These are phyloP conservation scores for Volucella bombylans DNA, from an alignment of 2,888 invertebrate species.

Conservation along the genomic window DNA sequence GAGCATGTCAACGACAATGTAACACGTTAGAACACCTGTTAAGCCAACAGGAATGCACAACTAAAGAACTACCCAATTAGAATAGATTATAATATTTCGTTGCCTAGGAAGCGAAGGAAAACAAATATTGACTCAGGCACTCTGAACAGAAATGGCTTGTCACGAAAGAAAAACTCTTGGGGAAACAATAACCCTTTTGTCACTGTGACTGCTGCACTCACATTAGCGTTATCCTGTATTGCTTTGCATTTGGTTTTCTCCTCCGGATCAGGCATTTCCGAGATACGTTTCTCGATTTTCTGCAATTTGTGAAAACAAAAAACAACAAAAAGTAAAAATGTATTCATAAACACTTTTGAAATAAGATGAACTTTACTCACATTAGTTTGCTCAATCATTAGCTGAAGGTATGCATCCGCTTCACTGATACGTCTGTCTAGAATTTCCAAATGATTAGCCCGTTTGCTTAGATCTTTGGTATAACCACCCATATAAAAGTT, in stretches of 20 bases:
- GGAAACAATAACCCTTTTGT: not conserved
- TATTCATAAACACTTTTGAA: slow-evolving; percentile 42
- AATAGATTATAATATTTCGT: slow-evolving; percentile 33
- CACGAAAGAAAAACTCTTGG: not conserved
- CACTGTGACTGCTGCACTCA: slow-evolving; percentile 82
- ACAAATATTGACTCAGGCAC: slow-evolving; percentile 70
- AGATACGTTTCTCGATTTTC: slow-evolving; percentile 87
- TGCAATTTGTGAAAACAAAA: slow-evolving; percentile 79
- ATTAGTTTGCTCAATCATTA: slow-evolving; percentile 96
- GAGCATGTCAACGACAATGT: not conserved
- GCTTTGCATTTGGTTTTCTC: slow-evolving; percentile 88
- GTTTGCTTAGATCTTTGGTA: slow-evolving; percentile 83
- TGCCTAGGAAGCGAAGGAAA: slow-evolving; percentile 70
- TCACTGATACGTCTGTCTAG: slow-evolving; percentile 96
- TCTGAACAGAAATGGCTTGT: no score
- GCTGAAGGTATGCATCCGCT: slow-evolving; percentile 97
- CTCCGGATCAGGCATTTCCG: slow-evolving; percentile 86
- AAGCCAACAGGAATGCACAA: slow-evolving; percentile 24
- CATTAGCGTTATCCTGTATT: slow-evolving; percentile 89
- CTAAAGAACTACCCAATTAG: slow-evolving; percentile 9
- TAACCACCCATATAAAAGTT: slow-evolving; percentile 81
- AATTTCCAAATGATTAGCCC: slow-evolving; percentile 84
- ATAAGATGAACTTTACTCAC: slow-evolving; percentile 82
- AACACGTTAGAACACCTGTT: slow-evolving; percentile 49
- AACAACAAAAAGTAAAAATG: slow-evolving; percentile 28